Base-by-base conservation (phyloP, 1,140 invertebrate genomes). In the Dendroctonus valens region DNA sequence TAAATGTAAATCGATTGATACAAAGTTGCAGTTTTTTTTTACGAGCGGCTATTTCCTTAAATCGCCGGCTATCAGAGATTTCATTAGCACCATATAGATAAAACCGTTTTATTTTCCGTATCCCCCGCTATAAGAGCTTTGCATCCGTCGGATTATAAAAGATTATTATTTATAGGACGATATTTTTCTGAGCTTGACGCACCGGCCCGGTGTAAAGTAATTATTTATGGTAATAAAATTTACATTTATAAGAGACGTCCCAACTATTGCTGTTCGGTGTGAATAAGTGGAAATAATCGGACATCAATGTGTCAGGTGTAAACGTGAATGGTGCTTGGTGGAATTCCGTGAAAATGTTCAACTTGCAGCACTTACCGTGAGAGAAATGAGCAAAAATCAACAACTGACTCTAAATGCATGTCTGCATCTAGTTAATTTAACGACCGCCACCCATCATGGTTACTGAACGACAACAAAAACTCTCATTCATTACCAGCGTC, bases 191-290 rank as follows among this genome's bases (percentile, higher is more conserved):
- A 14, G 39, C 55, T 57, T 58, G 44, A 58, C 55, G 41, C n/a
- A n/a, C 40, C 41, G 15, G 50, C 55, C 26, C 26, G 26, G 41
- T 39, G 52, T 58, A 58, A 58, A 42, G 41, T 58, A 58, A 58
- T 58, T 58, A 58, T 58, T 58, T 58, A 58, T 58, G 41, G 41
- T 39, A 58, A 58, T 58, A 42, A 58, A 58, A 58, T 58, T 58
- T 58, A 42, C 55, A 58, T 58, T 58, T 58, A 58, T 58, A 58
- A 42, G 55, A 58, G 15, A 41, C 40, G 44, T 42, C 55, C 40
- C 38, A 44, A 58, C 55, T 44, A 14, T 58, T 44, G 39, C 55
- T 26, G 40, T 14, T 26, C 40, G 55, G 55, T 44, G 55, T 58
- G 44, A 58, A 58, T 58, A 58, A 58, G 55, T 58, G 55, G 41